phyloP scores from a whole-genome alignment of 2,888 invertebrate species.

The Ichneumon xanthorius region DNA sequence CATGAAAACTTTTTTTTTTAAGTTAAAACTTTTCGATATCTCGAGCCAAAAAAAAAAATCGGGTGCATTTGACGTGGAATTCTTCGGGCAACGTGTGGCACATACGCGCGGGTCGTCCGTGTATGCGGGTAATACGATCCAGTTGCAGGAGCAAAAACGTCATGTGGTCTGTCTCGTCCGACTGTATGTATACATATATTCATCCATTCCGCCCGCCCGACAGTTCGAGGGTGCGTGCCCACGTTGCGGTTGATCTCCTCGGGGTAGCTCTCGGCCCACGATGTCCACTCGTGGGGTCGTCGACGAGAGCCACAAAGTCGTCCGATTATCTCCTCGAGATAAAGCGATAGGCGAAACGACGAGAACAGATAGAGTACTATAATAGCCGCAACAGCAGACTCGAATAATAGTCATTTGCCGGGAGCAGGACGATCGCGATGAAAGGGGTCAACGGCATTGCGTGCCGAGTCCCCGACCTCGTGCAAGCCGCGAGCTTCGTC shows the following conservation, averaged over 20 bases:
- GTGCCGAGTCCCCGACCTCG: conserved; percentile 7
- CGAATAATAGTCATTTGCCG: conserved; percentile 30
- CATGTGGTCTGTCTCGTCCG: conserved; percentile 46
- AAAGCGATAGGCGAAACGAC: conserved; percentile 21
- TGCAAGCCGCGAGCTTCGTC: neutral
- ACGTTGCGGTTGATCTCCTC: conserved; percentile 16
- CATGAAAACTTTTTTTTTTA: neutral
- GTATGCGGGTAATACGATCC: conserved; percentile 71
- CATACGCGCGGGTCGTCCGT: neutral
- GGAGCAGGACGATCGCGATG: conserved; percentile 1
- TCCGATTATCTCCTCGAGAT: conserved; percentile 45
- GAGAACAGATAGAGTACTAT: conserved; percentile 5
- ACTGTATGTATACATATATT: conserved; percentile 1
- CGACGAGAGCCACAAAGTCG: conserved; percentile 25
- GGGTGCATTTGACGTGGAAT: neutral
- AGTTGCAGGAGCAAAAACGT: conserved; percentile 67
- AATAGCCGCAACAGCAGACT: conserved; percentile 2
- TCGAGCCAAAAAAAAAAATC: neutral
- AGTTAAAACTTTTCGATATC: neutral
- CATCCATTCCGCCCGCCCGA: conserved; percentile 3
- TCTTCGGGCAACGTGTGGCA: conserved; percentile 28
- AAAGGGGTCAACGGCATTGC: conserved; percentile 30
- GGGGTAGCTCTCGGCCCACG: neutral
- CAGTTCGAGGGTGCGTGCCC: conserved; percentile 25
- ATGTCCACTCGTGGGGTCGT: conserved; percentile 13